Conservation (phyloP, 1,140 invertebrate genomes). For the Neuroterus valhalla region DNA sequence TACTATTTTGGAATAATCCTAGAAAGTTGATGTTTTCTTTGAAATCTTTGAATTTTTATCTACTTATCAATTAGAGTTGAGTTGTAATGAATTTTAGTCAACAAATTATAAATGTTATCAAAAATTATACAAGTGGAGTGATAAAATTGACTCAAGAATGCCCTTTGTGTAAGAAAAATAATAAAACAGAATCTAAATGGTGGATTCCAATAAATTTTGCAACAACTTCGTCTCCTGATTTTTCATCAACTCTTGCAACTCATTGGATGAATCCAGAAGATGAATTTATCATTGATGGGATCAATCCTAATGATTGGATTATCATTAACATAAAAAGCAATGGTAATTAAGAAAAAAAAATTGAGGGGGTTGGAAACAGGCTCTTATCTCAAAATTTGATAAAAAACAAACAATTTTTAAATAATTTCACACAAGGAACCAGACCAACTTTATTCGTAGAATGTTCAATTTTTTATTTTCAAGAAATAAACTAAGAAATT, state of each 20-base stretch:
- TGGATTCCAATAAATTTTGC: constrained; percentile 75
- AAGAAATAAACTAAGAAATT: too few species aligned
- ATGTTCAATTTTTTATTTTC: too few species aligned
- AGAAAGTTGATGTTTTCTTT: too few species aligned
- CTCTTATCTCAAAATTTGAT: too few species aligned
- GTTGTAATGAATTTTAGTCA: too few species aligned
- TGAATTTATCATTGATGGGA: not conserved
- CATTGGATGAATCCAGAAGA: not conserved
- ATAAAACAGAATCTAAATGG: constrained; percentile 57
- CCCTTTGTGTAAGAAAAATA: constrained; percentile 68
- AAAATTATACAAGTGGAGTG: constrained; percentile 70
- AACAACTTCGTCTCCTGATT: constrained; percentile 39
- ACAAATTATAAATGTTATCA: constrained; percentile 78
- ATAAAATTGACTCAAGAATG: constrained; percentile 73
- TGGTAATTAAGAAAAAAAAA: constrained; percentile 58
- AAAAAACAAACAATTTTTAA: too few species aligned
- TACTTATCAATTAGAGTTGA: too few species aligned
- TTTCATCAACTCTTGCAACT: not conserved
- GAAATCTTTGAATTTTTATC: too few species aligned
- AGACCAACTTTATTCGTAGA: too few species aligned
- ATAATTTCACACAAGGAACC: too few species aligned
- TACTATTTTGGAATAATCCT: too few species aligned
- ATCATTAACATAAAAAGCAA: constrained; percentile 75
- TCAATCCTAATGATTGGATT: constrained; percentile 53
- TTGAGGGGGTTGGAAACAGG: too few species aligned